These are phyloP conservation scores for Stegastes partitus DNA, from an alignment of 2,113 vertebrate species.

Conservation along the genomic window DNA sequence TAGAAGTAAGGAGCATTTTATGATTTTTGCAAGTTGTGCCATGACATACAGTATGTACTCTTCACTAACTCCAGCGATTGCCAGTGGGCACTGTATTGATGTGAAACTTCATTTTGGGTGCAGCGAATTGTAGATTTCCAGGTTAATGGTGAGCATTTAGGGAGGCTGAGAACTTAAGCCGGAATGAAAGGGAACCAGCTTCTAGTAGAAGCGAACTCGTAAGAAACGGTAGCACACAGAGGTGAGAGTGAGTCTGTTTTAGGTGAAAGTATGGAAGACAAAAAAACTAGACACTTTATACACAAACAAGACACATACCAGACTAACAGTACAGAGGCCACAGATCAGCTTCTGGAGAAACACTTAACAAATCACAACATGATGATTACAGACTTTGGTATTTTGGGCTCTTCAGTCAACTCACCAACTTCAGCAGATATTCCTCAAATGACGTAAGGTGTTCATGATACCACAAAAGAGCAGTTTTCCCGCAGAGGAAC, in stretches of 20 bases:
- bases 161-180: conserved; percentile 4
- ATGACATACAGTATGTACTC: conserved; percentile 34
- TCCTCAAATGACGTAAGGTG: conserved; percentile 37
- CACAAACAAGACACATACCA: conserved; percentile 68
- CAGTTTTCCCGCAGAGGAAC: conserved; percentile 64
- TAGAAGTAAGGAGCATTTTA: conserved; percentile 43
- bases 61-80: conserved; percentile 29
- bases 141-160: conserved; percentile 24
- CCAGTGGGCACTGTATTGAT: conserved; percentile 34
- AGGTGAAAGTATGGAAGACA: conserved; percentile 61
- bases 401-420: conserved; percentile 28
- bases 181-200: conserved; percentile 28
- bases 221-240: conserved; percentile 39
- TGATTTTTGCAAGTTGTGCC: conserved; percentile 45
- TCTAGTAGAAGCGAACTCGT: conserved; percentile 11
- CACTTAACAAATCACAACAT: conserved; percentile 28
- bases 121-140: conserved; percentile 36
- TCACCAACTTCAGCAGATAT: conserved; percentile 31
- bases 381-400: conserved; percentile 40
- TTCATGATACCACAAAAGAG: conserved; percentile 36
- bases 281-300: conserved; percentile 73
- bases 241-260: conserved; percentile 52
- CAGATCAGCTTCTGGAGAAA: conserved; percentile 38
- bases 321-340: conserved; percentile 39
- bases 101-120: conserved; percentile 30